Conservation (phyloP, 2,797 vertebrate genomes). For the Pseudochirops corinnae region DNA sequence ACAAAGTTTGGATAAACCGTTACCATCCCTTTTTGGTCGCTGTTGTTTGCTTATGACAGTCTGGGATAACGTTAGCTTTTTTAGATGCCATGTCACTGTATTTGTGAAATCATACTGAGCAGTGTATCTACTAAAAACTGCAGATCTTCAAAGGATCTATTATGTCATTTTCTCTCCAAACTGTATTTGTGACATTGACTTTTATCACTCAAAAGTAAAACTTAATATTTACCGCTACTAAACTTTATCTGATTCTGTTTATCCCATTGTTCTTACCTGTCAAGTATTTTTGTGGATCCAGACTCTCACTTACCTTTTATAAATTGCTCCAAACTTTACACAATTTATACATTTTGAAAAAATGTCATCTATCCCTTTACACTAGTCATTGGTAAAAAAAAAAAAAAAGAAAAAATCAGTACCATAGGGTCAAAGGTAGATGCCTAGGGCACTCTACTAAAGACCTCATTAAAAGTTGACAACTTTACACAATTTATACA, state of each 20-base stretch:
- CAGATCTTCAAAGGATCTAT: not conserved
- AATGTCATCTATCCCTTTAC: not conserved
- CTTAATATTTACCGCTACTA: not conserved
- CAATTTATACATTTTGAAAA: not conserved
- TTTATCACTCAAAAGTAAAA: not conserved
- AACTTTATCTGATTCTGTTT: not conserved
- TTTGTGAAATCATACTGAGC: not conserved
- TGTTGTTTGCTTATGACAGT: not conserved
- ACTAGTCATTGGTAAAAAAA: not conserved
- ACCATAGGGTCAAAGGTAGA: not conserved
- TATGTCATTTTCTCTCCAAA: not conserved
- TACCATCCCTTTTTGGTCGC: not conserved
- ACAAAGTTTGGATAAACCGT: not conserved
- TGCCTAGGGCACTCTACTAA: no score
- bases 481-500: not conserved
- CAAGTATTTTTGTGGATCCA: not conserved
- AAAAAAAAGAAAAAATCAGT: not conserved
- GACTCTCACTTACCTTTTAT: not conserved
- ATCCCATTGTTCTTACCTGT: not conserved
- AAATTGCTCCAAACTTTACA: constrained; percentile 9
- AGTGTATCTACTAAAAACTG: not conserved
- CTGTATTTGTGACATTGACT: not conserved
- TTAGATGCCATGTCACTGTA: not conserved
- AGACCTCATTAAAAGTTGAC: not conserved
- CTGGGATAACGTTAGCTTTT: not conserved